Percentiles rank a stretch among this genome's conserved stretches.
Evolutionary conservation across 2,888 invertebrate species (phyloP).

Genomic region (Nomada ruficornis): DNA sequence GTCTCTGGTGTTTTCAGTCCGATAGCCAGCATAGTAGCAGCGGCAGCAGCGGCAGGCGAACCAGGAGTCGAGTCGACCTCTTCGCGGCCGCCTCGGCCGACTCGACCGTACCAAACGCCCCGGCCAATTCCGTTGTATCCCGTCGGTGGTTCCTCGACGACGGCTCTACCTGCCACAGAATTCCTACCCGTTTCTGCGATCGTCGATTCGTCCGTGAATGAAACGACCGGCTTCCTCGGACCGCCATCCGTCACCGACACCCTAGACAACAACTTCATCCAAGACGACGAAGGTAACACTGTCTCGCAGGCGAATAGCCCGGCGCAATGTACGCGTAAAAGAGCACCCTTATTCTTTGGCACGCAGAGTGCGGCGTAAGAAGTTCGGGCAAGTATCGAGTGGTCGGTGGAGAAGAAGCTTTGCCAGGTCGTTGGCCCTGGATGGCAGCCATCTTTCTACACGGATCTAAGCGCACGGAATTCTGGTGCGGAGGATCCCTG

Average conservation of each 20-base stretch:
- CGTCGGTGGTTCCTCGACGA: slow-evolving; percentile 67
- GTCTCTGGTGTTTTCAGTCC: slow-evolving; percentile 27
- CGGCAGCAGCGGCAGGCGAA: slow-evolving; percentile 58
- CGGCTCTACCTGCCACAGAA: slow-evolving; percentile 5
- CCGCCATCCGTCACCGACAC: slow-evolving; percentile 67
- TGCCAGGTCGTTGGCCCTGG: slow-evolving; percentile 97
- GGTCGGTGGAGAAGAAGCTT: slow-evolving; percentile 94
- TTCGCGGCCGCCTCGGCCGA: slow-evolving; percentile 79
- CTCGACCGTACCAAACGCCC: slow-evolving; percentile 80
- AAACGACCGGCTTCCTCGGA: slow-evolving; percentile 63
- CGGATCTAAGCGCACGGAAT: slow-evolving; percentile 93
- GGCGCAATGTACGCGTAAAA: not conserved
- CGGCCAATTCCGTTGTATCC: slow-evolving; percentile 84
- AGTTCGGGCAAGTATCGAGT: slow-evolving; percentile 94
- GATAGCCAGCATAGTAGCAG: slow-evolving; percentile 35
- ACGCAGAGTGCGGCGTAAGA: slow-evolving; percentile 91
- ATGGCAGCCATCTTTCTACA: slow-evolving; percentile 97
- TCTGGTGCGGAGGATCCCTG: slow-evolving; percentile 97
- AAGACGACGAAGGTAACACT: slow-evolving; percentile 80
- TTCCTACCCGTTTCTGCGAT: slow-evolving; percentile 47
- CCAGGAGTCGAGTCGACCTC: slow-evolving; percentile 80
- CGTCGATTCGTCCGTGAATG: slow-evolving; percentile 64
- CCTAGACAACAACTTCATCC: slow-evolving; percentile 81
- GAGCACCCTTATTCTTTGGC: not conserved
- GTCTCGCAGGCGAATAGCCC: too few relatives aligned